Percentiles rank a stretch among this genome's conserved stretches.
These are phyloP conservation scores for Ichneumoninae sp. DNA, from an alignment of 2,888 invertebrate genomes.

Conservation along the genomic window DNA sequence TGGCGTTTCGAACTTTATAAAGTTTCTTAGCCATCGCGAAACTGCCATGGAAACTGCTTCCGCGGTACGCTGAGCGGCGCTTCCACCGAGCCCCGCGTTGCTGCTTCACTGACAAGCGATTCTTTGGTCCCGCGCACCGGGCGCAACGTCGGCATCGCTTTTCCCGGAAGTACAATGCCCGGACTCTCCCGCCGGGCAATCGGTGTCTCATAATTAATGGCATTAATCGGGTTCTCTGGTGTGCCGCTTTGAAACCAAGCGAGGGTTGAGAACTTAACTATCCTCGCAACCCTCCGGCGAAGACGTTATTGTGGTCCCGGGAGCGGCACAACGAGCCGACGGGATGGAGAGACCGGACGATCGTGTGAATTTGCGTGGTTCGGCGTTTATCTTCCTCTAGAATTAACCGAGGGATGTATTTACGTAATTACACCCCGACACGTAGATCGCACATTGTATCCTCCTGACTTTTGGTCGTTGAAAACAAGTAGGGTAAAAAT, in stretches of 20 bases:
- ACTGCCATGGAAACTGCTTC: constrained; percentile 59
- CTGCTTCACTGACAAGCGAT: constrained; percentile 45
- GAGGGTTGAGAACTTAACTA: constrained; percentile 37
- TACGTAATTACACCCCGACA: not conserved
- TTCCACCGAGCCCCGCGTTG: constrained; percentile 9
- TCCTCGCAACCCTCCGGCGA: constrained; percentile 1
- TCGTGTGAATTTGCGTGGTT: not conserved
- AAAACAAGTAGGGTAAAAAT: not conserved
- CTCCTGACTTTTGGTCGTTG: not conserved
- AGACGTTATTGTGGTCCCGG: constrained; percentile 48
- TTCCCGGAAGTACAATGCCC: constrained; percentile 65
- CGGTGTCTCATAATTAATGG: constrained; percentile 69
- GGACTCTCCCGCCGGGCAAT: constrained; percentile 64
- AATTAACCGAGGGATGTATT: not conserved
- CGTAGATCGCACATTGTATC: not conserved
- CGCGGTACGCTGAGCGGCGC: constrained; percentile 41
- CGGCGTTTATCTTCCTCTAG: not conserved
- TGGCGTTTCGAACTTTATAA: constrained; percentile 58
- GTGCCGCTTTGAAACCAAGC: constrained; percentile 45
- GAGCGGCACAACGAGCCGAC: not conserved
- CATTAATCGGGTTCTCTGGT: constrained; percentile 66
- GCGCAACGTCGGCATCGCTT: constrained; percentile 56
- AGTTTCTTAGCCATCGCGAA: constrained; percentile 64
- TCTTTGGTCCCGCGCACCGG: constrained; percentile 13
- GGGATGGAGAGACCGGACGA: not conserved